Base-by-base conservation (phyloP, 1,140 invertebrate genomes). In the Diplogasteroides magnus region DNA sequence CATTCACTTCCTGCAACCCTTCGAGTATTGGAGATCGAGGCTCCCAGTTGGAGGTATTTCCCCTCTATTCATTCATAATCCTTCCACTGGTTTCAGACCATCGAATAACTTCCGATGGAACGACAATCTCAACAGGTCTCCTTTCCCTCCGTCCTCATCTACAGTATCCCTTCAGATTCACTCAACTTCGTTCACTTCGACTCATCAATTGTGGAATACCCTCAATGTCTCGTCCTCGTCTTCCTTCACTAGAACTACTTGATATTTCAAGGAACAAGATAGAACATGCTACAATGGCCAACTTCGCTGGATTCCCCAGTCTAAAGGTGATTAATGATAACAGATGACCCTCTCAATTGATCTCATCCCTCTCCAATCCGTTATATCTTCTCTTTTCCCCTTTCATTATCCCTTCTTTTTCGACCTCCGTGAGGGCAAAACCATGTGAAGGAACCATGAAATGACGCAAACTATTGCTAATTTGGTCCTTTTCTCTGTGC, bases 71-170 rank as follows among this genome's bases (percentile, higher is more conserved):
- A n/a, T n/a, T n/a, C n/a, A n/a, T n/a, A n/a, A n/a, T n/a, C n/a
- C n/a, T n/a, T n/a, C n/a, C n/a, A n/a, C n/a, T n/a, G n/a, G n/a
- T n/a, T n/a, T n/a, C n/a, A n/a, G 58, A 64, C 66, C 66, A 56
- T 3, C 25, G 66, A 68, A 68, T 29, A 31, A 37, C 13, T 68
- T 68, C 66, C 25, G 75, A 67, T 82, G 79, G 76, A 78, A 78
- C 48, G 79, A 82, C 62, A 82, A 80, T 61, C 62, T 80, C 6
- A 82, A 81, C 67, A 66, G 37, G 37, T 48, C n/a, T n/a, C n/a
- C n/a, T n/a, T n/a, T n/a, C n/a, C n/a, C n/a, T n/a, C n/a, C n/a
- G n/a, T n/a, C n/a, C n/a, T n/a, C n/a, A n/a, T n/a, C n/a, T n/a
- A n/a, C n/a, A n/a, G n/a, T n/a, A n/a, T n/a, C n/a, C n/a, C n/a